Base-by-base conservation (phyloP, 2,113 vertebrate species). In the Orientallactaga bullata region DNA sequence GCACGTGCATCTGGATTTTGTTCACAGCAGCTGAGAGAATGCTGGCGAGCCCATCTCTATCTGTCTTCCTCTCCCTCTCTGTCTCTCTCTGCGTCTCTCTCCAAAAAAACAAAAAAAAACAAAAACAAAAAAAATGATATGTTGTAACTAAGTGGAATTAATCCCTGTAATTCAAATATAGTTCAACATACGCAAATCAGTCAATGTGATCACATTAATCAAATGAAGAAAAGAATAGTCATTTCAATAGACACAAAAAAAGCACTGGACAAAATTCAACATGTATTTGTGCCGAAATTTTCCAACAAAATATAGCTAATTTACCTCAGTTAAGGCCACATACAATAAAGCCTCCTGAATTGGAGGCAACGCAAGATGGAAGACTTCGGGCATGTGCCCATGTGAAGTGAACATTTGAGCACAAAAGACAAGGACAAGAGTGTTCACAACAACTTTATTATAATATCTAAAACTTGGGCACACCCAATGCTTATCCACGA, bases 351-450 rank as follows among this genome's bases (percentile, higher is more conserved):
- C 26, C 28, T 42, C 39, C 21, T 55, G 37, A 23, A 21, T 42
- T 12, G 35, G 20, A 55, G 35, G 72, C 65, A 86, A 10, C 58
- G 37, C n/a, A 73, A 23, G 55, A n/a, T 63, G 58, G 26, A 79
- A 63, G 65, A 51, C 26, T 90, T 74, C 28, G 42, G 24, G 37
- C 17, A 6, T 32, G 12, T 37, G 55, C 26, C 24, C 28, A 16
- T 12, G 28, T 80, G 5, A 26, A 18, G 28, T 39, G 3, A 37
- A n/a, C 20, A 7, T 26, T 26, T 9, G n/a, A 85, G 16, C 28
- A 81, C 23, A 68, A n/a, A 90, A 78, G n/a, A 77, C 15, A 81
- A 69, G 83, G 83, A 69, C 32, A 89, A 76, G 23, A 80, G 65
- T 60, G 3, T 63, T 72, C 32, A 73, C 11, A 76, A 85, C 4